Percentiles rank a stretch among this genome's conserved stretches.
phyloP scores from a whole-genome alignment of 1,140 invertebrate genomes.

The Pollicipes pollicipes region DNA sequence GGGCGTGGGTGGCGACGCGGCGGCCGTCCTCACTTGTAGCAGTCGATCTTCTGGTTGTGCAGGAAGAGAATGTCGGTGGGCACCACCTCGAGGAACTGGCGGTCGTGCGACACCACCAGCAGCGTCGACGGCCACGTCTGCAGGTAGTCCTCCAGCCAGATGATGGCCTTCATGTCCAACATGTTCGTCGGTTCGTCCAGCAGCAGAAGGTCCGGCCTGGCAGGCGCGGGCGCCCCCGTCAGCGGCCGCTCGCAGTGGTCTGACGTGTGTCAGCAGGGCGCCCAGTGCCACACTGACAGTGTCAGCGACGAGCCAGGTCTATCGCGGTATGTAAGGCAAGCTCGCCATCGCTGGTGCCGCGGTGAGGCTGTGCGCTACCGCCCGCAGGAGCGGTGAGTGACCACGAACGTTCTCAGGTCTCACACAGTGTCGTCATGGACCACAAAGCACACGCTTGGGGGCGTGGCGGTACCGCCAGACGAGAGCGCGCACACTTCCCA shows the following conservation, averaged over 20 bases:
- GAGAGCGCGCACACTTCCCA: no score
- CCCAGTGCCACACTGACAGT: no score
- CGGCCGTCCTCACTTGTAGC: slow-evolving; percentile 18
- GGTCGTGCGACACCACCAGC: slow-evolving; percentile 95
- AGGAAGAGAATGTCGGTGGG: slow-evolving; percentile 98
- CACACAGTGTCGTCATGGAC: no score
- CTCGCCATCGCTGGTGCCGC: neutral
- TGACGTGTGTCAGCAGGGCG: no score
- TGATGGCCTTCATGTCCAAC: slow-evolving; percentile 54
- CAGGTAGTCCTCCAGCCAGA: slow-evolving; percentile 95
- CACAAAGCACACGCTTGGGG: no score
- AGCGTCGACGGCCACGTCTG: slow-evolving; percentile 96
- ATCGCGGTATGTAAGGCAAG: no score
- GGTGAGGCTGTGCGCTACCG: neutral
- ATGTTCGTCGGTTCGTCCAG: slow-evolving; percentile 83
- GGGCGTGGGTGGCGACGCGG: no score
- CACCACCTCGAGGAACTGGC: slow-evolving; percentile 97
- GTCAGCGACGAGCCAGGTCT: no score
- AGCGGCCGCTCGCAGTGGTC: no score
- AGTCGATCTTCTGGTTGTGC: slow-evolving; percentile 36
- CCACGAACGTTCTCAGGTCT: no score
- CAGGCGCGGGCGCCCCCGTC: slow-evolving; percentile 28
- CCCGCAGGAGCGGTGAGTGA: no score
- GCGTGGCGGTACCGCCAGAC: no score
- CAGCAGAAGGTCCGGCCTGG: slow-evolving; percentile 79